Conservation (phyloP, 2,113 vertebrate genomes). For the Ptilonorhynchus violaceus region DNA sequence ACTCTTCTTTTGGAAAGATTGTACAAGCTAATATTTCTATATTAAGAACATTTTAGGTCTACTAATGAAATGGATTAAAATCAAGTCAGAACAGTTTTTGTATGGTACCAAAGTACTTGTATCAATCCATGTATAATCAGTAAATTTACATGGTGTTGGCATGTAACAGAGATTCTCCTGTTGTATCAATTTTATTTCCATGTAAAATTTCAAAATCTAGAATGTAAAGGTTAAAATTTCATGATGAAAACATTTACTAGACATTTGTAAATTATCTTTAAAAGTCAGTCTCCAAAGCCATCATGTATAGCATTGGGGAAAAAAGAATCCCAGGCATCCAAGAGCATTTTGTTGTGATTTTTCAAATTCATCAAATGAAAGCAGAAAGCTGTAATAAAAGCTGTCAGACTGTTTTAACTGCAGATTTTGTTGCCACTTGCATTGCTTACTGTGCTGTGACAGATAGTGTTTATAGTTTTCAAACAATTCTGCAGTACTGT, state of each 20-base stretch:
- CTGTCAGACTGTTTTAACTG: conserved; percentile 36
- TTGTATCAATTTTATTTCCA: background rate
- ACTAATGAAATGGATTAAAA: background rate
- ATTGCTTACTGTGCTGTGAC: conserved; percentile 38
- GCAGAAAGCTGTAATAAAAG: conserved; percentile 40
- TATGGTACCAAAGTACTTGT: background rate
- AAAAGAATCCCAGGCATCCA: background rate
- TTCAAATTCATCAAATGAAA: background rate
- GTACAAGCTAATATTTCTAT: background rate
- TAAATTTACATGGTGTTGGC: background rate
- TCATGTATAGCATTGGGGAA: background rate
- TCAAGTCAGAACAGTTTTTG: background rate
- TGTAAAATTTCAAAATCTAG: background rate
- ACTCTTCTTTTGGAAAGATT: background rate
- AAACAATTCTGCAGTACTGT: conserved; percentile 2
- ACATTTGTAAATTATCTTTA: background rate
- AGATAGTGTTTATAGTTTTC: conserved; percentile 46
- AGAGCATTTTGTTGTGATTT: conserved; percentile 17
- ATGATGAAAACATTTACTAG: background rate
- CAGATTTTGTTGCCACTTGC: conserved; percentile 36
- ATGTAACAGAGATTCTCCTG: background rate
- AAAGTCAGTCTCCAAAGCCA: background rate
- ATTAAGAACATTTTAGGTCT: background rate
- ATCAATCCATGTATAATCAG: background rate
- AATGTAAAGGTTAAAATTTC: background rate